These are phyloP conservation scores for Pristionchus japonicus DNA, from an alignment of 2,888 invertebrate species.

Conservation along the genomic window DNA sequence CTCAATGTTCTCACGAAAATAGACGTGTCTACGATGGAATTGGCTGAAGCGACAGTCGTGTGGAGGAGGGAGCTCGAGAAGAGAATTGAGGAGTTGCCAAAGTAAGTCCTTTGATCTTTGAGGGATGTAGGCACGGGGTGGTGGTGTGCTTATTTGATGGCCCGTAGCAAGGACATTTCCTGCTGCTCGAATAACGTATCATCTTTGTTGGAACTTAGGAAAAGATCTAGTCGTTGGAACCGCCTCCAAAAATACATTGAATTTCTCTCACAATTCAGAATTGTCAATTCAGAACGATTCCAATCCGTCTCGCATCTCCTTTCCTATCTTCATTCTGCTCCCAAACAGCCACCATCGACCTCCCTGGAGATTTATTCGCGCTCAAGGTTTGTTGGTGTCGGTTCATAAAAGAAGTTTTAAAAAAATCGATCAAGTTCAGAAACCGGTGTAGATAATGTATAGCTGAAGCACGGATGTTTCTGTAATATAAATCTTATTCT, in stretches of 20 bases:
- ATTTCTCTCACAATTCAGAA: no score
- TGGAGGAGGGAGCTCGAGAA: background rate
- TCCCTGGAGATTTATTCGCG: slow-evolving; percentile 81
- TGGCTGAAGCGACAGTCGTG: background rate
- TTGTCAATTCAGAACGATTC: slow-evolving; percentile 45
- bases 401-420: background rate
- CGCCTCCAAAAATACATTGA: no score
- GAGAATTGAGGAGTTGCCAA: slow-evolving; percentile 10
- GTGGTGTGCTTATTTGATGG: no score
- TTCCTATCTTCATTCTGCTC: slow-evolving; percentile 58
- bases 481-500: background rate
- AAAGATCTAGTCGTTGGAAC: no score
- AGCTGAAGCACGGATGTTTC: no score
- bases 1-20: background rate
- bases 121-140: no score
- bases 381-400: background rate
- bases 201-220: no score
- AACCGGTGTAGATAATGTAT: background rate
- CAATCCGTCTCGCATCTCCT: slow-evolving; percentile 51
- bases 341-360: slow-evolving; percentile 62
- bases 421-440: background rate
- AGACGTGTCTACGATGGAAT: background rate
- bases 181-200: no score
- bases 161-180: no score
- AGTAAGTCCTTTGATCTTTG: background rate